Evolutionary conservation across 2,888 invertebrate genomes (phyloP).

Genomic region (Volucella bombylans): DNA sequence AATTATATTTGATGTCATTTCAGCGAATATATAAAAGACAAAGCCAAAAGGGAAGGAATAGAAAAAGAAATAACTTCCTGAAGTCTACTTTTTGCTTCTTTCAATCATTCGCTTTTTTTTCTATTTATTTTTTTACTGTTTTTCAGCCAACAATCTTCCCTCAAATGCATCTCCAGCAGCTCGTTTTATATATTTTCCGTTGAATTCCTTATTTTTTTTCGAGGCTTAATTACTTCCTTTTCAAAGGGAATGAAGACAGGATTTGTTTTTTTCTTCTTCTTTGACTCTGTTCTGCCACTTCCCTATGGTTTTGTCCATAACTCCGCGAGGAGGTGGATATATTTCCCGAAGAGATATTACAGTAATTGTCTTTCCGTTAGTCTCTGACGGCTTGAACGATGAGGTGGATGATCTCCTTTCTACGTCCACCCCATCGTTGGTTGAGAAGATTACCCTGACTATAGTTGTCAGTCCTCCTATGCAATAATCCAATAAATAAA

Average conservation of each 20-base stretch:
- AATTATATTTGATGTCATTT: conserved; percentile 57
- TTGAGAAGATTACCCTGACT: conserved; percentile 7
- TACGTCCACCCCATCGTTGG: background rate
- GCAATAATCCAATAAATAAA: background rate
- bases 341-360: conserved; percentile 62
- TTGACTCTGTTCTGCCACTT: conserved; percentile 17
- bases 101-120: conserved; percentile 49
- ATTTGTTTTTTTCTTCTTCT: conserved; percentile 15
- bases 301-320: conserved; percentile 42
- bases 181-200: conserved; percentile 29
- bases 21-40: conserved; percentile 35
- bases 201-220: conserved; percentile 27
- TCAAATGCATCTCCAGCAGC: conserved; percentile 50
- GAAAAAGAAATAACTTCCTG: conserved; percentile 66
- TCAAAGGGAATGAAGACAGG: conserved; percentile 57
- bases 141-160: conserved; percentile 51
- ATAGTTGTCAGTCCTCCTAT: conserved; percentile 12
- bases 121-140: conserved; percentile 31
- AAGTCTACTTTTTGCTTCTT: conserved; percentile 61
- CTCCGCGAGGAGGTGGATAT: conserved; percentile 50
- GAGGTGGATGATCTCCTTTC: conserved; percentile 54
- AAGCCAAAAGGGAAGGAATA: conserved; percentile 52
- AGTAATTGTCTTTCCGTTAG: conserved; percentile 67
- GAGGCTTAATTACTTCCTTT: conserved; percentile 68
- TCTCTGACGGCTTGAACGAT: conserved; percentile 30